phyloP scores from a whole-genome alignment of 1,140 invertebrate species.

The Neelides sp. region DNA sequence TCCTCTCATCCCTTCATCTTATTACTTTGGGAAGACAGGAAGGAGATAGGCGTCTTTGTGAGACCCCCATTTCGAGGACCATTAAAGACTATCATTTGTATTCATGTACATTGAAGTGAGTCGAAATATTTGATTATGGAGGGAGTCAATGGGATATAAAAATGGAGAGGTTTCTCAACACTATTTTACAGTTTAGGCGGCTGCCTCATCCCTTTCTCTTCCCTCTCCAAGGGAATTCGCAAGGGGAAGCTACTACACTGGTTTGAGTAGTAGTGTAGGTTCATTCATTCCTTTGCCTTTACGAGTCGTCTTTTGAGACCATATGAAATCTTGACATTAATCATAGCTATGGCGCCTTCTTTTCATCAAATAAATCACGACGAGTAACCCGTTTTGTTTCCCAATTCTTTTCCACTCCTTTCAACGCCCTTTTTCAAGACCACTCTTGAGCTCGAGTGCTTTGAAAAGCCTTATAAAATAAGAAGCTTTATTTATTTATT shows the following conservation, averaged over 20 bases:
- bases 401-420: slow-evolving; percentile 7
- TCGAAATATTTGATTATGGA: slow-evolving; percentile 13
- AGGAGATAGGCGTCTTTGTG: too few relatives aligned
- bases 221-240: slow-evolving; percentile 3
- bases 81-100: slow-evolving; percentile 9
- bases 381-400: slow-evolving; percentile 20
- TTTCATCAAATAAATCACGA: slow-evolving; percentile 29
- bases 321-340: slow-evolving; percentile 27
- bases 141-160: neutral
- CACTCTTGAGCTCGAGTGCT: too few relatives aligned
- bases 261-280: neutral
- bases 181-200: neutral
- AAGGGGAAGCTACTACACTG: slow-evolving; percentile 3
- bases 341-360: slow-evolving; percentile 25
- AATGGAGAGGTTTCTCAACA: neutral
- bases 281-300: neutral
- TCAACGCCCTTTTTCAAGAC: too few relatives aligned
- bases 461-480: too few relatives aligned
- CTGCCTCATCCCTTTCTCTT: neutral
- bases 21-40: too few relatives aligned
- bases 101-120: slow-evolving; percentile 11
- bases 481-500: too few relatives aligned
- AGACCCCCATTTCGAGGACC: neutral
- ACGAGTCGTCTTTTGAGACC: neutral
- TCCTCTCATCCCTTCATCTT: too few relatives aligned